Evolutionary conservation across 2,113 vertebrate species (phyloP), one percentile per base, ranked within the genome.

Genomic region (Ammodytes marinus): DNA sequence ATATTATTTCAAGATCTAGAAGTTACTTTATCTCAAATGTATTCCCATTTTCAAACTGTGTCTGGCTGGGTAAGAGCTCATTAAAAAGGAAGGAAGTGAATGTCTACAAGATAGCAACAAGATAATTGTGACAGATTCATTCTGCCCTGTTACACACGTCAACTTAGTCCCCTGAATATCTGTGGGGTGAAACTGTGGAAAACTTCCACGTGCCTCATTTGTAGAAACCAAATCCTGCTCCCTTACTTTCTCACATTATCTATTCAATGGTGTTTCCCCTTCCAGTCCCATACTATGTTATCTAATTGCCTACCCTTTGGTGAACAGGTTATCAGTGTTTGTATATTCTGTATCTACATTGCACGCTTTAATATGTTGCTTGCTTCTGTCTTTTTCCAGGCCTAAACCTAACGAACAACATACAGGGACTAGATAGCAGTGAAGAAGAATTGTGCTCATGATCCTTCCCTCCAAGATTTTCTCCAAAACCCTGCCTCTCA

Each of bases 301-400:
- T 64, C n/a, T 37, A 75, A 78, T 74, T 15, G 1, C n/a, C 13
- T 35, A 42, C 1, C 5, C 46, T 58, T 82, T 70, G 15, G 27
- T 58, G 42, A 63, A 69, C 13, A 40, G 17, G 39, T 55, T 9
- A 61, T 46, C 7, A 42, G 17, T 43, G 27, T 27, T 27, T 27
- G 27, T 49, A n/a, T 5, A 1, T 35, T 15, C 12, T 76, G 43
- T 57, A 37, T 55, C n/a, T 4, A 9, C 37, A 4, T 59, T 46
- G 37, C 35, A 42, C 6, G n/a, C 19, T 63, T 60, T 82, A 83
- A 90, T 60, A 42, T 71, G 37, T 69, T 8, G 11, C 15, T 68
- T 79, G 10, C 53, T 15, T 96, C 42, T 95, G 13, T 88, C 84
- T 95, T 69, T 72, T 76, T 96, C 81, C 90, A 97, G 97, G 90